Conservation (phyloP, 2,113 vertebrate species). For the Pithys albifrons region DNA sequence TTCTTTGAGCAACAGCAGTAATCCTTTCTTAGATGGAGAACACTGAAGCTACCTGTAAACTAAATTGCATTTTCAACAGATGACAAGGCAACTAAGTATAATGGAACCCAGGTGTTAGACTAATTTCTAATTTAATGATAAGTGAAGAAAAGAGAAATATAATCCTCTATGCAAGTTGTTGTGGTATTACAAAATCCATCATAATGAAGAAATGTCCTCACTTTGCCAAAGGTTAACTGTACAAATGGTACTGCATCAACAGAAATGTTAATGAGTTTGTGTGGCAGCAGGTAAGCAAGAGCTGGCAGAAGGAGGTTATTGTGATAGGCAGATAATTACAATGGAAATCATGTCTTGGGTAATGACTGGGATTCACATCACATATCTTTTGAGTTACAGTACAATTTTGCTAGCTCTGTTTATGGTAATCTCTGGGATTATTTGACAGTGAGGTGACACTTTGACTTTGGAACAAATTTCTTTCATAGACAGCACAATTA, state of each 20-base stretch:
- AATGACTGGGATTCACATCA: slow-evolving; percentile 72
- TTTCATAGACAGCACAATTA: slow-evolving; percentile 70
- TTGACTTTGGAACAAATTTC: slow-evolving; percentile 74
- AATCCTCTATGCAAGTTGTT: slow-evolving; percentile 62
- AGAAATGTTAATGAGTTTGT: slow-evolving; percentile 72
- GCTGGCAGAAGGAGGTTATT: slow-evolving; percentile 44
- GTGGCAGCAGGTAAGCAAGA: slow-evolving; percentile 58
- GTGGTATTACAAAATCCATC: slow-evolving; percentile 67
- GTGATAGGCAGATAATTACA: slow-evolving; percentile 69
- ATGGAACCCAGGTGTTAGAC: slow-evolving; percentile 70
- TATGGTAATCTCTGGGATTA: slow-evolving; percentile 75
- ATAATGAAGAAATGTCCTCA: slow-evolving; percentile 67
- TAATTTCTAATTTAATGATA: slow-evolving; percentile 74
- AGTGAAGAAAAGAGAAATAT: slow-evolving; percentile 74
- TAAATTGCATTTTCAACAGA: slow-evolving; percentile 53
- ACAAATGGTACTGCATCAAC: slow-evolving; percentile 48
- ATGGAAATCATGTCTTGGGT: slow-evolving; percentile 70
- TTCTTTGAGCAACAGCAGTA: slow-evolving; percentile 7
- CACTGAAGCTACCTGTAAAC: slow-evolving; percentile 36
- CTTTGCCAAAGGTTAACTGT: slow-evolving; percentile 68
- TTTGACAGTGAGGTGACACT: slow-evolving; percentile 77
- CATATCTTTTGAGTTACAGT: slow-evolving; percentile 69
- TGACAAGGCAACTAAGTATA: slow-evolving; percentile 47
- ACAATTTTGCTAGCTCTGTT: slow-evolving; percentile 68
- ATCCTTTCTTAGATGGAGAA: slow-evolving; percentile 14